Evolutionary conservation across 1,140 invertebrate species (phyloP), one percentile per base, ranked within the genome.

Genomic region (Zaprionus africanus): DNA sequence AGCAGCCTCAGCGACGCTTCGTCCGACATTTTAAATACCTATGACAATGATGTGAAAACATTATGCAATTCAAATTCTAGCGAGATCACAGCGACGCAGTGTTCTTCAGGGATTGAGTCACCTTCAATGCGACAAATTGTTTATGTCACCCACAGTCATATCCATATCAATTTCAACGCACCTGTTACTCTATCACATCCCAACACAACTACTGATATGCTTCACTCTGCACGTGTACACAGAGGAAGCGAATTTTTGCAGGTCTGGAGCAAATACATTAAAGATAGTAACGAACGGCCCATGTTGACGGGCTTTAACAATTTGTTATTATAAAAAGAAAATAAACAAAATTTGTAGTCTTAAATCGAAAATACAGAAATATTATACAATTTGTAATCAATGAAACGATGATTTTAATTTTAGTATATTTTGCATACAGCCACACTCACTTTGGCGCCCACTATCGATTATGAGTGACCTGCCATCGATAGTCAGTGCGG

Each of bases 101-200:
- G 5, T 5, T 5, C 19, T 4, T 2, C 38, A 9, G 26, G 24
- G 15, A 12, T 34, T n/a, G 2, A 24, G 6, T 12, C 19, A 17
- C 1, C 9, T 5, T 28, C 28, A 49, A 28, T 46, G 38, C 26
- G 19, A n/a, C 75, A 58, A 43, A 78, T 69, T 24, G 64, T 87
- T 0, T 87, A 64, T 31, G 79, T 87, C 12, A 83, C 53, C 2
- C 76, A 81, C 24, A 87, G 80, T n/a, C 80, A 88, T 22, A 68
- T 78, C 6, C 78, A 87, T 19, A 71, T 87, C 15, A 73, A 83
- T 31, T 73, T 87, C 5, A 73, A 83, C 46, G 83, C 66, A 9
- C 54, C 66, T 7, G 63, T 82, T 6, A 57, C 58, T 4, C 31
- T 71, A 4, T 64, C 61, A 0, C 31, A 71, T 3, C 53, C 36